A percentile compares a stretch with the other conserved stretches of the same genome.
Evolutionary conservation across 2,113 vertebrate genomes (phyloP).

Genomic region (Lampris incognitus): DNA sequence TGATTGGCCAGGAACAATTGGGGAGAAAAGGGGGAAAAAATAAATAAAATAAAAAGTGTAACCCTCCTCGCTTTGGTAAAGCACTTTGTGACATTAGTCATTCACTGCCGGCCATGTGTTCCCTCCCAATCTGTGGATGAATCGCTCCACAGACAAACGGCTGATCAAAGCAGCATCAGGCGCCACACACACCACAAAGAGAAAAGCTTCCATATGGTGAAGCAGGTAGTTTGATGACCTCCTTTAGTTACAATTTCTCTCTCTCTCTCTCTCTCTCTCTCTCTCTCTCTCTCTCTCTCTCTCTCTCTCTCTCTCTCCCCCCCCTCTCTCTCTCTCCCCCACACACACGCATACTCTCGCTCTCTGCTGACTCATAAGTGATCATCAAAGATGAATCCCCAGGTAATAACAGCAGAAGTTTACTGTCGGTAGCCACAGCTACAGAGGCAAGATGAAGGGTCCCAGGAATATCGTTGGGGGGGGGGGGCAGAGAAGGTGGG

Average conservation of each 20-base stretch:
- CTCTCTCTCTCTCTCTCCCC: not conserved
- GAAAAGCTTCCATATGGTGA: constrained; percentile 34
- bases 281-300: not conserved
- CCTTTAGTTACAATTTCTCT: constrained; percentile 13
- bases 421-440: constrained; percentile 1
- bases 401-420: not conserved
- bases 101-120: constrained; percentile 41
- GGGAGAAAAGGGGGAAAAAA: too few relatives aligned
- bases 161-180: constrained; percentile 30
- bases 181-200: too few relatives aligned
- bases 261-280: too few relatives aligned
- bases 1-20: too few relatives aligned
- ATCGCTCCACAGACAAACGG: constrained; percentile 41
- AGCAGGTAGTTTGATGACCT: constrained; percentile 42
- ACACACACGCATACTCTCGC: not conserved
- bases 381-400: constrained; percentile 25
- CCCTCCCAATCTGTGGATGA: constrained; percentile 49
- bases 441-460: constrained; percentile 1
- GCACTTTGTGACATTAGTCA: constrained; percentile 54
- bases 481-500: not conserved
- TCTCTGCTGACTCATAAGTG: constrained; percentile 48
- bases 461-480: not conserved
- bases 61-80: constrained; percentile 40
- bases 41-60: not conserved
- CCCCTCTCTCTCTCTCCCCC: not conserved